Evolutionary conservation across 2,888 invertebrate species (phyloP).

Genomic region (Netelia fuscicornis): DNA sequence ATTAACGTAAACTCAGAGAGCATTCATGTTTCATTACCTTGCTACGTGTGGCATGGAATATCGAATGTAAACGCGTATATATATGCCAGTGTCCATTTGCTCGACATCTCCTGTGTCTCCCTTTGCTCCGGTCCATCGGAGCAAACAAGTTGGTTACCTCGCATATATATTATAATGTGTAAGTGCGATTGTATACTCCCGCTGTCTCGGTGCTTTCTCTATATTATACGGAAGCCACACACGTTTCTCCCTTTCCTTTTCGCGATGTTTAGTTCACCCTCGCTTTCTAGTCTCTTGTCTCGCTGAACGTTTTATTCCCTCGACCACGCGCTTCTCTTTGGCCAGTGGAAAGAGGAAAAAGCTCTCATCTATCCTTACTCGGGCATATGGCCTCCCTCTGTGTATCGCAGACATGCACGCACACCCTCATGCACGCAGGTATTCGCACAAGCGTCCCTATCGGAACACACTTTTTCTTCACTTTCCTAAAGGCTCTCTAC

Average conservation of each 20-base stretch:
- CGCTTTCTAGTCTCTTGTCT: conserved; percentile 50
- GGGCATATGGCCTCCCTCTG: conserved; percentile 45
- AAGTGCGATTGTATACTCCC: not conserved
- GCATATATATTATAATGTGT: not conserved
- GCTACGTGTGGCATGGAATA: not conserved
- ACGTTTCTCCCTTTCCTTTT: conserved; percentile 32
- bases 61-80: not conserved
- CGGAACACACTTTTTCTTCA: conserved; percentile 12
- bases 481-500: not conserved
- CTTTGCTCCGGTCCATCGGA: conserved; percentile 38
- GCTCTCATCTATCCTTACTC: conserved; percentile 42
- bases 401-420: conserved; percentile 18
- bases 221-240: conserved; percentile 39
- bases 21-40: not conserved
- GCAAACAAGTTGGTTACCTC: conserved; percentile 37
- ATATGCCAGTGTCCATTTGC: conserved; percentile 38
- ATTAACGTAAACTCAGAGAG: not conserved
- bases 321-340: conserved; percentile 35
- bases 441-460: too few relatives aligned
- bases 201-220: conserved; percentile 5
- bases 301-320: conserved; percentile 49
- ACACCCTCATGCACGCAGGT: conserved; percentile 2
- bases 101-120: conserved; percentile 43
- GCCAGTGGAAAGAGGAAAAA: conserved; percentile 41
- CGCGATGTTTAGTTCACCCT: conserved; percentile 35